Evolutionary conservation across 1,140 invertebrate species (phyloP), one percentile per base, ranked within the genome.

Genomic region (Nymphalis io): DNA sequence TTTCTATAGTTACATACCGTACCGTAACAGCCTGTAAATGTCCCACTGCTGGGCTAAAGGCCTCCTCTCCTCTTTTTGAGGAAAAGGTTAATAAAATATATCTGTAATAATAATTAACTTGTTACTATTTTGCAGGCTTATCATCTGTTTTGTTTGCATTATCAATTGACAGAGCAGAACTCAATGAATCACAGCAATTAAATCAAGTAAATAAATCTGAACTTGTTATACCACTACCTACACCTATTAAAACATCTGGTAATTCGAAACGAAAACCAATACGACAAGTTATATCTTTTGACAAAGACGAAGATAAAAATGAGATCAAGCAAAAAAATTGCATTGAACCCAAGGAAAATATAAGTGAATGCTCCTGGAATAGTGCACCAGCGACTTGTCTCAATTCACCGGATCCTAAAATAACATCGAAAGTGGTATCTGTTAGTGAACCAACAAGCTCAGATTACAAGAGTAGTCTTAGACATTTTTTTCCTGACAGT

Each of bases 121-220:
- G 42, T 33, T 27, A 18, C 51, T 55, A 5, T 44, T 66, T 66
- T 72, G 13, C 81, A 97, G 96, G 96, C 68, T 92, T 98, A 80
- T 95, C 94, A 70, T 95, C 96, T 44, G 95, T 98, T 83, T 93
- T 98, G 73, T 98, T 98, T 93, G 97, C 97, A 23, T 95, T 98
- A 80, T 96, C 94, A 79, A 96, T 98, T 75, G 97, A 98, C 87
- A 96, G 96, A 91, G 89, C 94, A 63, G 95, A 96, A 84, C 92
- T 98, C 46, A 97, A 98, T 92, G 92, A 93, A 68, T 86, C 80
- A 86, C 89, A 87, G 81, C 85, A 87, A 80, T 74, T 77, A 80
- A 88, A 76, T 73, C 89, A 87, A 70, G 75, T 79, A 68, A 85
- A 78, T 73, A 91, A 93, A 82, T 85, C 89, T 13, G 93, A 94